Conservation (phyloP, 1,140 invertebrate genomes). For the Condylostylus longicornis region DNA sequence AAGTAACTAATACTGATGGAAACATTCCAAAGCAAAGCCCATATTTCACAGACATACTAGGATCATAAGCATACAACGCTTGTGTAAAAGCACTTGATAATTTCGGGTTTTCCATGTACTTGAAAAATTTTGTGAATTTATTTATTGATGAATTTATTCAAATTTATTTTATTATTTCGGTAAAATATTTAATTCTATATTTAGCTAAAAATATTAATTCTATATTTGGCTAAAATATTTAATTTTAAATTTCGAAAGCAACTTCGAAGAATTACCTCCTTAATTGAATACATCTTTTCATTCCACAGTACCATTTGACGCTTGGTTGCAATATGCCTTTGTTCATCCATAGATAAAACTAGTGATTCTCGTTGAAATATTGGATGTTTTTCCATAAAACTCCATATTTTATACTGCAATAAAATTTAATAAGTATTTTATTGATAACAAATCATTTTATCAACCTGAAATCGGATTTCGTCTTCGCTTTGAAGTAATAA, state of each 20-base stretch:
- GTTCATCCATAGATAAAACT: conserved; percentile 42
- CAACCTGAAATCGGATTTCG: conserved; percentile 41
- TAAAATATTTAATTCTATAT: too few species aligned
- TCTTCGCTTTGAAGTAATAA: conserved; percentile 50
- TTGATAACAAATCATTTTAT: not conserved
- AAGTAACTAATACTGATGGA: conserved; percentile 35
- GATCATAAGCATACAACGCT: conserved; percentile 54
- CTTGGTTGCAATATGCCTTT: conserved; percentile 42
- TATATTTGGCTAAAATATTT: not conserved
- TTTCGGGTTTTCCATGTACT: conserved; percentile 33
- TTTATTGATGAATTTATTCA: not conserved
- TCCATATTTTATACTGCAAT: conserved; percentile 58
- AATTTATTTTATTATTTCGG: not conserved
- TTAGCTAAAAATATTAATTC: too few species aligned
- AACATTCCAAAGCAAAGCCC: conserved; percentile 44
- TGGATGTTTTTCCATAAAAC: conserved; percentile 58
- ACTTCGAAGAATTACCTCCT: conserved; percentile 32
- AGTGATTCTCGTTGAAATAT: conserved; percentile 47
- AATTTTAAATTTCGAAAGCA: not conserved
- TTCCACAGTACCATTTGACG: conserved; percentile 45
- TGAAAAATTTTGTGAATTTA: conserved; percentile 21
- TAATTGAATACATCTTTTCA: conserved; percentile 44
- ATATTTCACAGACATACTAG: conserved; percentile 47
- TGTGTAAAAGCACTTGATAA: conserved; percentile 34
- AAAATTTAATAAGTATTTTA: conserved; percentile 3